Evolutionary conservation across 2,888 invertebrate genomes (phyloP).

Genomic region (Tachina grossa): DNA sequence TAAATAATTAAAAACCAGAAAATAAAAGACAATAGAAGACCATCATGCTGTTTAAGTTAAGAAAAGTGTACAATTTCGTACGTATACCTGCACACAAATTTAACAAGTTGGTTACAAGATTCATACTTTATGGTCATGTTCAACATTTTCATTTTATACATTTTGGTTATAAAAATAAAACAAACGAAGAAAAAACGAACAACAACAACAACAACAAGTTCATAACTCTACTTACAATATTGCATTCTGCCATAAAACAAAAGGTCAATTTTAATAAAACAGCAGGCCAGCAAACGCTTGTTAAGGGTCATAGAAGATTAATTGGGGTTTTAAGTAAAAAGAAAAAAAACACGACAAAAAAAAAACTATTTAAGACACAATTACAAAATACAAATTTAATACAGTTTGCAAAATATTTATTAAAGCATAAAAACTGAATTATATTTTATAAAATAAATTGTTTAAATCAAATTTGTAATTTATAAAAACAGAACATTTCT

Average conservation of each 20-base stretch:
- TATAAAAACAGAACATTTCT: too few relatives aligned
- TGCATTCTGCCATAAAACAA: constrained; percentile 8
- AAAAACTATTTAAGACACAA: not conserved
- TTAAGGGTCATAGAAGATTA: not conserved
- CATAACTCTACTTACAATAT: constrained; percentile 2
- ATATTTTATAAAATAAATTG: too few relatives aligned
- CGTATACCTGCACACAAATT: constrained; percentile 28
- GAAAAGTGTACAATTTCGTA: constrained; percentile 20
- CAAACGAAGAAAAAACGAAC: too few relatives aligned
- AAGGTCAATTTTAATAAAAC: constrained; percentile 25
- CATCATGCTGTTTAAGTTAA: not conserved
- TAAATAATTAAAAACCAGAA: constrained; percentile 15
- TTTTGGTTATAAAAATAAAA: constrained; percentile 12
- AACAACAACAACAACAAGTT: not conserved
- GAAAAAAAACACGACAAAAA: not conserved
- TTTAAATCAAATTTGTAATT: too few relatives aligned
- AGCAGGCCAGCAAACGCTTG: not conserved
- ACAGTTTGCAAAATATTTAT: not conserved
- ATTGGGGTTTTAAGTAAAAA: not conserved
- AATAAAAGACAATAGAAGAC: not conserved
- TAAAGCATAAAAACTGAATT: too few relatives aligned
- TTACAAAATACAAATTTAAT: not conserved
- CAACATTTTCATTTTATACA: constrained; percentile 23
- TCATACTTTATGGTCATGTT: constrained; percentile 44
- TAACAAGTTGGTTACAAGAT: constrained; percentile 22